Evolutionary conservation across 2,888 invertebrate genomes (phyloP).

Genomic region (Eristalis intricaria): DNA sequence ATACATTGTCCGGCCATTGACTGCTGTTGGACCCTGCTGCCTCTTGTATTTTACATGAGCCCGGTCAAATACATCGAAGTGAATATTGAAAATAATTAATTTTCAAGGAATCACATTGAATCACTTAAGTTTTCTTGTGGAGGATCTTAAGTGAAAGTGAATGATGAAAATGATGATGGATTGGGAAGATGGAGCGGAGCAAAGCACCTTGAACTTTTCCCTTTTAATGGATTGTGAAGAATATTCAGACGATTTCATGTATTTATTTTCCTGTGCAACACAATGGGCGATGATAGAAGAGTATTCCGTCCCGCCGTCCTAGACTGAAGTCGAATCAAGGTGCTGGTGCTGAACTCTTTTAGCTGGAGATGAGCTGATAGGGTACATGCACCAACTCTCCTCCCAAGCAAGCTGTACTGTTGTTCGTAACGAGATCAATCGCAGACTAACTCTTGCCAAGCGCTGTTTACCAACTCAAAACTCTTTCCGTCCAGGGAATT

Average conservation of each 20-base stretch:
- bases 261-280: background rate
- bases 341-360: no score
- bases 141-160: conserved; percentile 31
- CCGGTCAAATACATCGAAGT: background rate
- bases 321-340: no score
- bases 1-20: conserved; percentile 32
- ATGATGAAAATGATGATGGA: conserved; percentile 5
- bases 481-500: no score
- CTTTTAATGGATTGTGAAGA: background rate
- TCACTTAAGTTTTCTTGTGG: conserved; percentile 34
- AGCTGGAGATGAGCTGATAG: no score
- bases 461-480: no score
- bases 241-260: background rate
- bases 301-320: no score
- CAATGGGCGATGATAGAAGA: background rate
- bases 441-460: no score
- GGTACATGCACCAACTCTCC: no score
- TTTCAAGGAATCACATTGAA: conserved; percentile 44
- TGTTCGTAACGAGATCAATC: no score
- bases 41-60: background rate
- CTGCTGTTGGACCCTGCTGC: conserved; percentile 32
- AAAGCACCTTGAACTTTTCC: conserved; percentile 6
- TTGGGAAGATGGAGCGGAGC: background rate
- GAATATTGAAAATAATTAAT: conserved; percentile 35
- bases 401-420: no score